A percentile compares a stretch with the other conserved stretches of the same genome.
Evolutionary conservation across 1,140 invertebrate genomes (phyloP).

Genomic region (Drosophila pseudoobscura): DNA sequence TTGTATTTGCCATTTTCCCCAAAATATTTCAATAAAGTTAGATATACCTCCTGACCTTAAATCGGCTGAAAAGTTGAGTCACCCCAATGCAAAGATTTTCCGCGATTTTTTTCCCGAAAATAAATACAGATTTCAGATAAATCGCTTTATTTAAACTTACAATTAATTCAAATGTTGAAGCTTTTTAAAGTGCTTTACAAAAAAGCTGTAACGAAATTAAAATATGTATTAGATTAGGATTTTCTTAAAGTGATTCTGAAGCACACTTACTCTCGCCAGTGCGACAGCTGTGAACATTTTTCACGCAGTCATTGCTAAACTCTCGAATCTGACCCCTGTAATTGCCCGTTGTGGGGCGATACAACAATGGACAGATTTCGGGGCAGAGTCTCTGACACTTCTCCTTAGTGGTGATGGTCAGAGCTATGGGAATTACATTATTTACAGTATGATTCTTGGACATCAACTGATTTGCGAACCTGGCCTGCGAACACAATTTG

Average conservation of each 20-base stretch:
- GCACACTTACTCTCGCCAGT: slow-evolving; percentile 32
- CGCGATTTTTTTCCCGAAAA: no score
- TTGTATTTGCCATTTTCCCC: no score
- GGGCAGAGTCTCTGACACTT: slow-evolving; percentile 43
- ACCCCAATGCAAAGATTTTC: no score
- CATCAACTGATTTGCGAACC: slow-evolving; percentile 5
- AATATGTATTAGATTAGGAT: background rate
- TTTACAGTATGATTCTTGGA: background rate
- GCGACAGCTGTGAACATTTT: slow-evolving; percentile 2
- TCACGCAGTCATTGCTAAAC: slow-evolving; percentile 44
- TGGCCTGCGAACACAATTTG: slow-evolving; percentile 40
- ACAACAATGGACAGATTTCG: slow-evolving; percentile 8
- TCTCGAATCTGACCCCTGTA: slow-evolving; percentile 13
- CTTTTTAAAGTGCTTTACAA: background rate
- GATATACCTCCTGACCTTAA: no score
- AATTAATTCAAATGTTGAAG: no score
- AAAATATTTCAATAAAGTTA: no score
- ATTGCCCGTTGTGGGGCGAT: slow-evolving; percentile 17
- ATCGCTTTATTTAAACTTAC: no score
- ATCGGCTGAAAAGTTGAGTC: no score
- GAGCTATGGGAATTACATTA: slow-evolving; percentile 10
- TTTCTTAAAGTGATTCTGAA: background rate
- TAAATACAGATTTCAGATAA: no score
- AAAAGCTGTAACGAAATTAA: background rate
- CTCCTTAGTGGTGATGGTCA: slow-evolving; percentile 23